Evolutionary conservation across 2,888 invertebrate genomes (phyloP), one percentile per base, ranked within the genome.

Genomic region (Eupithecia dodoneata): DNA sequence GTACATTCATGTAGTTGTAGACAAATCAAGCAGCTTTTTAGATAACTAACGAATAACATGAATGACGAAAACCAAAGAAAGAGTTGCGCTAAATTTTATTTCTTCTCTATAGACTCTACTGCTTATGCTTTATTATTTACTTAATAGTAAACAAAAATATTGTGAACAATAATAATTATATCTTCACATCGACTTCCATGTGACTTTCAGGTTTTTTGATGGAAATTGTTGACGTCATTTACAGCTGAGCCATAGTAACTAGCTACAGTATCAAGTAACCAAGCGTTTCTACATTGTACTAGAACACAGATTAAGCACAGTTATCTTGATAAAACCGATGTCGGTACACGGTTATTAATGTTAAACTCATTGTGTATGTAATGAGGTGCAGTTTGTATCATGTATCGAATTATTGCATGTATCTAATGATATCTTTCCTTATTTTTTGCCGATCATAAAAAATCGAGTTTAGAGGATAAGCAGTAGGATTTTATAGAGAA

Each of bases 271-370:
- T 66, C 15, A 15, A 73, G 15, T 72, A 30, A 72, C 52, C 47
- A 2, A 76, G 76, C 74, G 30, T 9, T 72, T 18, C 47, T 59
- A 49, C 42, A 44, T 12, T 47, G 52, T 15, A 49, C 79, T 79
- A 44, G n/a, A 13, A 18, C 66, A 80, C 77, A 78, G 76, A 80
- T 80, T 76, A 80, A 71, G 47, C 76, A 76, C 69, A 75, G 72
- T 79, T 86, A 18, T 47, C 86, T 90, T 91, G 92, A 93, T 93
- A 91, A 90, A 91, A 91, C 90, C 91, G 87, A 86, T 90, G 87
- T 89, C 89, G 88, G 92, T 92, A 89, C 85, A 87, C 89, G 83
- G 87, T 93, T 93, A 93, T 93, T 91, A 91, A 92, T 93, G 91
- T 88, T 88, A 74, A 86, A 84, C 87, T 90, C 88, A 91, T 93